Conservation (phyloP, 2,888 invertebrate species). For the Acrobasis consociella region DNA sequence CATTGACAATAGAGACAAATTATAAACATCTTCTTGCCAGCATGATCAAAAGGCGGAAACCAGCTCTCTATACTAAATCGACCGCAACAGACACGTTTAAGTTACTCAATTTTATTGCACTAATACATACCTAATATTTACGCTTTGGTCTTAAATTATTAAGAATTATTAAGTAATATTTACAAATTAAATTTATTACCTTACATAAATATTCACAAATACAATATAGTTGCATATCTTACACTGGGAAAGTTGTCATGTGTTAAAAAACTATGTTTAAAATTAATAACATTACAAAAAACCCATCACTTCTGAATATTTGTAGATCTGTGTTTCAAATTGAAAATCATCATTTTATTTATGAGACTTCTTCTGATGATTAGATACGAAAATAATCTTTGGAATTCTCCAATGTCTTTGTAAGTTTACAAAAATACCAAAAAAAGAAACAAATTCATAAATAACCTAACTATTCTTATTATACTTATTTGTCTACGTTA, state of each 20-base stretch:
- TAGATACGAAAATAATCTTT: not conserved
- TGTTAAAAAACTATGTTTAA: not conserved
- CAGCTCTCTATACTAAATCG: not conserved
- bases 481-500: constrained; percentile 70
- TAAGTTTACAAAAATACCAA: constrained; percentile 30
- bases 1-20: not conserved
- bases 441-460: constrained; percentile 29
- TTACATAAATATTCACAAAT: constrained; percentile 19
- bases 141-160: constrained; percentile 31
- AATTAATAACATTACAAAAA: not conserved
- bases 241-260: not conserved
- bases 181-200: constrained; percentile 24
- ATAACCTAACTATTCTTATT: not conserved
- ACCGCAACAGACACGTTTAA: not conserved
- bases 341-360: not conserved
- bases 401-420: not conserved
- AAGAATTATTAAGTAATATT: constrained; percentile 18
- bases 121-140: constrained; percentile 20
- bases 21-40: not conserved
- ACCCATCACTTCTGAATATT: not conserved
- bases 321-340: not conserved
- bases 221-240: constrained; percentile 1
- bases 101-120: constrained; percentile 6
- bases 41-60: not conserved
- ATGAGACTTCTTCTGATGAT: no score